Conservation (phyloP, 2,888 invertebrate species). For the Eristalis tenax region DNA sequence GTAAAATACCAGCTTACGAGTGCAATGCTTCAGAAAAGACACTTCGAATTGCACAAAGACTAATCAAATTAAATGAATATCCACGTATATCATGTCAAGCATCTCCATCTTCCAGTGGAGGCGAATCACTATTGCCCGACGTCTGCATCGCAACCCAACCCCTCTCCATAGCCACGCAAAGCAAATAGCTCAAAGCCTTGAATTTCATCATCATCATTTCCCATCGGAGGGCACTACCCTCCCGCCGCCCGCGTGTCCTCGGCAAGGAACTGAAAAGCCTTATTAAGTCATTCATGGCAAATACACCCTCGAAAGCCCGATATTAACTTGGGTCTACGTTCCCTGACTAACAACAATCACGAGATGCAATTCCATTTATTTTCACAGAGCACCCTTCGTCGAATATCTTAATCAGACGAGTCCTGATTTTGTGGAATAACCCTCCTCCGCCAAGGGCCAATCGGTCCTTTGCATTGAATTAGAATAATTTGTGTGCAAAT, state of each 20-base stretch:
- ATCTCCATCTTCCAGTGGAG: not conserved
- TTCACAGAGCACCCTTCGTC: constrained; percentile 1
- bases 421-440: constrained; percentile 20
- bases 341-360: constrained; percentile 20
- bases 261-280: not conserved
- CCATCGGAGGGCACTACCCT: not conserved
- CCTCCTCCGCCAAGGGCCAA: constrained; percentile 14
- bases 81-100: not conserved
- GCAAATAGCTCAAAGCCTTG: not conserved
- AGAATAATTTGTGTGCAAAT: constrained; percentile 68
- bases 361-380: constrained; percentile 43
- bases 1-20: not conserved
- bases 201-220: constrained; percentile 1
- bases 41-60: not conserved
- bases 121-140: not conserved
- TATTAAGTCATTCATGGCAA: not conserved
- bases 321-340: constrained; percentile 2
- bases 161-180: not conserved
- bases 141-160: not conserved
- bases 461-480: constrained; percentile 62
- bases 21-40: not conserved
- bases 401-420: constrained; percentile 56
- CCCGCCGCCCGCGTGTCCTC: not conserved
- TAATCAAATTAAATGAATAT: not conserved
- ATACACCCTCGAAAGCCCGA: not conserved